These are phyloP conservation scores for Scaptomyza flava DNA, from an alignment of 2,888 invertebrate genomes.

Conservation along the genomic window DNA sequence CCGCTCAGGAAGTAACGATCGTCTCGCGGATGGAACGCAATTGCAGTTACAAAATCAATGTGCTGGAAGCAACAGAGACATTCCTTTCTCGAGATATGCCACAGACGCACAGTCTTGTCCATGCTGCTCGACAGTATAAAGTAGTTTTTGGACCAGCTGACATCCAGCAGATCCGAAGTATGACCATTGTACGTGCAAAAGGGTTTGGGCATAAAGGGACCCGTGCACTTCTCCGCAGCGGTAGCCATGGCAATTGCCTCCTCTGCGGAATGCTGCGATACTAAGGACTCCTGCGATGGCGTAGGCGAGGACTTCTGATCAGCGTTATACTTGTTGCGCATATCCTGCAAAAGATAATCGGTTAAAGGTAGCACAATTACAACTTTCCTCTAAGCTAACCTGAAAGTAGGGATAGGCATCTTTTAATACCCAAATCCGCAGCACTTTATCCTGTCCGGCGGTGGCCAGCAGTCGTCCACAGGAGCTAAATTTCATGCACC, in stretches of 20 bases:
- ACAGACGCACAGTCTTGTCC: constrained; percentile 98
- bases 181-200: constrained; percentile 98
- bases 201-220: constrained; percentile 94
- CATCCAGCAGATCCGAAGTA: constrained; percentile 97
- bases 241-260: constrained; percentile 86
- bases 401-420: constrained; percentile 96
- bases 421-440: constrained; percentile 97
- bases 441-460: constrained; percentile 97
- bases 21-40: constrained; percentile 98
- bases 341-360: constrained; percentile 87
- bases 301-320: constrained; percentile 95
- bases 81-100: constrained; percentile 98
- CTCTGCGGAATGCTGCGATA: constrained; percentile 90
- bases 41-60: constrained; percentile 99
- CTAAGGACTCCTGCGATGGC: constrained; percentile 95
- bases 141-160: constrained; percentile 99
- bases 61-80: constrained; percentile 99
- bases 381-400: constrained; percentile 82
- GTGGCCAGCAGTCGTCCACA: constrained; percentile 98
- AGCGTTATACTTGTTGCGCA: constrained; percentile 97
- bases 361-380: background rate
- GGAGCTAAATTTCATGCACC: constrained; percentile 99
- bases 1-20: constrained; percentile 97
- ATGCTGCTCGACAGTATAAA: constrained; percentile 98
- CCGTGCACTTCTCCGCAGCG: constrained; percentile 87